Evolutionary conservation across 2,797 vertebrate genomes (phyloP).

Genomic region (Pampus argenteus): DNA sequence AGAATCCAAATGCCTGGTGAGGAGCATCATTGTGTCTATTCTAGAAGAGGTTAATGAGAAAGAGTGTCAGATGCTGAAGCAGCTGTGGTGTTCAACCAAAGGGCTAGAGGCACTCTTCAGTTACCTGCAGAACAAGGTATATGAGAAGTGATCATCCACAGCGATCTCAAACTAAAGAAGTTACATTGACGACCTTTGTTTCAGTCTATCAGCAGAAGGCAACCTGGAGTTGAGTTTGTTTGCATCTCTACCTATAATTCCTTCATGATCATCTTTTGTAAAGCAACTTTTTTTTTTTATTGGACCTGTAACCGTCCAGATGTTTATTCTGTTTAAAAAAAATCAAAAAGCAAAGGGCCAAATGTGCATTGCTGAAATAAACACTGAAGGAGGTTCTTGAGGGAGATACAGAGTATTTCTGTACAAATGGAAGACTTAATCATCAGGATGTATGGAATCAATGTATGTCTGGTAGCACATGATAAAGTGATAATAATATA

Average conservation of each 20-base stretch:
- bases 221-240: constrained; percentile 30
- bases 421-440: constrained; percentile 30
- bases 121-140: constrained; percentile 95
- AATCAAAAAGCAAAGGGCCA: constrained; percentile 48
- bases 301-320: constrained; percentile 30
- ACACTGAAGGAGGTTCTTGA: constrained; percentile 35
- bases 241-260: constrained; percentile 29
- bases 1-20: constrained; percentile 95
- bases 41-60: constrained; percentile 97
- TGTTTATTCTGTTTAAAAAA: constrained; percentile 12
- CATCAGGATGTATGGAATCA: constrained; percentile 44
- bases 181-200: constrained; percentile 19
- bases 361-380: constrained; percentile 45
- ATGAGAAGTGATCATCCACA: constrained; percentile 87
- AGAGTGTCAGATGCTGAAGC: constrained; percentile 96
- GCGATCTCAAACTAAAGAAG: constrained; percentile 29
- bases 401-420: constrained; percentile 52
- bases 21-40: constrained; percentile 92
- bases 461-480: constrained; percentile 58
- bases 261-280: constrained; percentile 26
- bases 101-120: constrained; percentile 96
- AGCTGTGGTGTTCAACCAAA: constrained; percentile 97
- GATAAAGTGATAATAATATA: constrained; percentile 61
- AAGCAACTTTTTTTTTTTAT: constrained; percentile 33
- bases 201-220: constrained; percentile 33